A percentile compares a stretch with the other conserved stretches of the same genome.
Evolutionary conservation across 2,888 invertebrate species (phyloP).

Genomic region (Lycophotia porphyrea): DNA sequence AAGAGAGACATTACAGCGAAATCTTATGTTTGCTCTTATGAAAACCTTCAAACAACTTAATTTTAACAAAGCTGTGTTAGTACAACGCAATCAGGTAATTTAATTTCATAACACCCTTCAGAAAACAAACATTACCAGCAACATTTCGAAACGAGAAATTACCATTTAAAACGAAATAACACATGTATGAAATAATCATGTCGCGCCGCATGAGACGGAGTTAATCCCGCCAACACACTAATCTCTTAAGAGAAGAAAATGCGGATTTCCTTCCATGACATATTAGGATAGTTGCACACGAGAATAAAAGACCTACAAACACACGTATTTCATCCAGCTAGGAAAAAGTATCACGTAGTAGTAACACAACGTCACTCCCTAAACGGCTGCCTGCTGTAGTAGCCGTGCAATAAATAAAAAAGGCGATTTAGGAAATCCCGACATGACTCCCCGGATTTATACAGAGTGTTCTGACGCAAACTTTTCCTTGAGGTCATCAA

Average conservation of each 20-base stretch:
- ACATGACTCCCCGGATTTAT: slow-evolving; percentile 89
- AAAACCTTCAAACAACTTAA: slow-evolving; percentile 31
- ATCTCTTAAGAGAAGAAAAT: slow-evolving; percentile 55
- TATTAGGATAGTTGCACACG: slow-evolving; percentile 62
- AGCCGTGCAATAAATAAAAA: slow-evolving; percentile 87
- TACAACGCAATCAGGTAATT: slow-evolving; percentile 45
- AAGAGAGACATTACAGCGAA: neutral
- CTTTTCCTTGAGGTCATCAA: slow-evolving; percentile 88
- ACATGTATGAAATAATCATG: slow-evolving; percentile 59
- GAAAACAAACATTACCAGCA: slow-evolving; percentile 49
- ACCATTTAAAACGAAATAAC: slow-evolving; percentile 61
- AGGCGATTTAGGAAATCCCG: slow-evolving; percentile 88
- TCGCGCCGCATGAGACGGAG: slow-evolving; percentile 33
- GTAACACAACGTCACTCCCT: slow-evolving; percentile 81
- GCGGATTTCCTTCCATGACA: slow-evolving; percentile 47
- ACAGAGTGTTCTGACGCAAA: slow-evolving; percentile 87
- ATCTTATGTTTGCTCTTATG: slow-evolving; percentile 1
- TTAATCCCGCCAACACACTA: slow-evolving; percentile 52
- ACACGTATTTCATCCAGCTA: slow-evolving; percentile 73
- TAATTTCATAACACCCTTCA: slow-evolving; percentile 47
- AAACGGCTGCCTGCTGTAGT: slow-evolving; percentile 84
- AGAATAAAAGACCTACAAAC: slow-evolving; percentile 69
- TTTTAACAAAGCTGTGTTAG: slow-evolving; percentile 42
- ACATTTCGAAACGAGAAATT: slow-evolving; percentile 51
- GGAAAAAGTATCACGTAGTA: slow-evolving; percentile 79